Base-by-base conservation (phyloP, 1,140 invertebrate species). In the Diorhabda elongata region DNA sequence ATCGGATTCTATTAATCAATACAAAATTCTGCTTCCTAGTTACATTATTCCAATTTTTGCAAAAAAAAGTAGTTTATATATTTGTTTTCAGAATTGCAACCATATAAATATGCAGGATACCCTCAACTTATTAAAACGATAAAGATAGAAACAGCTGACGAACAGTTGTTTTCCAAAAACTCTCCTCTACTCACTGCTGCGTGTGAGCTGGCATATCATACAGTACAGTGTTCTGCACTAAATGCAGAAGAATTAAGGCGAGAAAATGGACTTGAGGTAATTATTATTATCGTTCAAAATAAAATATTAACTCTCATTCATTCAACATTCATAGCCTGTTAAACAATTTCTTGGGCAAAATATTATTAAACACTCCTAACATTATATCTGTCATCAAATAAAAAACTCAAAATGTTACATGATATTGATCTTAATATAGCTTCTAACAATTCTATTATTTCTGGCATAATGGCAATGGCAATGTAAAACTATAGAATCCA, bases 71-170 rank as follows among this genome's bases (percentile, higher is more conserved):
- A 26, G 26, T 26, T 26, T 26, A 26, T 26, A 26, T 26, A 26
- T 26, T 26, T 26, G 9, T 41, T 81, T 83, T 69, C 75, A 95
- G 95, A 95, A 71, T 83, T 99, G 45, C 88, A 93, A 69, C 96
- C 96, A 3, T 99, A 98, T 84, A 99, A 99, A 82, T 99, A 99
- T 84, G 95, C 98, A 61, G 98, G 98, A 3, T 99, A 99, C 85
- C 94, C 94, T 0, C 97, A 98, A 84, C 84, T 99, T 6, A 95
- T 99, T 44, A 96, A 96, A 82, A 99, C 97, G 0, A 96, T 99
- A 66, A 87, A 91, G 76, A 83, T 98, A 78, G 97, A 99, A 84
- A 95, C 96, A 0, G 88, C 90, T 45, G 97, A 99, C 77, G 95
- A 98, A 64, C 87, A 90, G 71, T 83, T 99, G 70, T 99, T 99